Evolutionary conservation across 2,797 vertebrate species (phyloP), one percentile per base, ranked within the genome.

Genomic region (Sparus aurata): DNA sequence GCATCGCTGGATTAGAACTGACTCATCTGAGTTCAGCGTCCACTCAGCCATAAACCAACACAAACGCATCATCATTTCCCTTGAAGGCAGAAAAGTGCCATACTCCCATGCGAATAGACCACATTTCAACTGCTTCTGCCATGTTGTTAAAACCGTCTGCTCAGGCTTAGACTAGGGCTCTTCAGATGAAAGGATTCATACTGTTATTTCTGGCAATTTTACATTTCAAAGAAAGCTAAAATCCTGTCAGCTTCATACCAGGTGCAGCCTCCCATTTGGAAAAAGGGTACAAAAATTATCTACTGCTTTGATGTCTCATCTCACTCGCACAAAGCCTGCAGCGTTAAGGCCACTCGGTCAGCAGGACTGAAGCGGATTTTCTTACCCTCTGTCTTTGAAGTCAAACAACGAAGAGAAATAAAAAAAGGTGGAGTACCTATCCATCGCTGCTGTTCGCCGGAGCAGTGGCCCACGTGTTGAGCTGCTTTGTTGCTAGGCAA

Each of bases 401-500:
- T 85, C 71, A 47, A 11, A 52, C 67, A 43, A 61, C 10, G 52
- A 69, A 61, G 59, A 69, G 70, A 82, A 82, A 79, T 54, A 27
- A 78, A 68, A 77, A 85, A 89, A 92, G 85, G 87, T 85, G 82
- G 83, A 80, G 78, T 82, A n/a, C 69, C 76, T 74, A 34, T 69
- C 59, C 69, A 54, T 69, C 0, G 10, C 83, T 54, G 77, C 82
- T 38, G 68, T 89, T 87, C 69, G 69, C 77, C 11, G 79, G 69
- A 87, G 82, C 50, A 59, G 81, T 62, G 52, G 70, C 87, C 91
- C 92, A 90, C 78, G 78, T 92, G 92, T 90, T 71, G 83, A 83
- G 85, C 77, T 68, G 80, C 81, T 83, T 83, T 95, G 95, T 95
- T 95, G 92, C 95, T 86, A 91, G 87, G 95, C 92, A 93, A 95